A percentile compares a stretch with the other conserved stretches of the same genome.
phyloP scores from a whole-genome alignment of 2,797 vertebrate genomes.

The Zenarchopterus dispar region DNA sequence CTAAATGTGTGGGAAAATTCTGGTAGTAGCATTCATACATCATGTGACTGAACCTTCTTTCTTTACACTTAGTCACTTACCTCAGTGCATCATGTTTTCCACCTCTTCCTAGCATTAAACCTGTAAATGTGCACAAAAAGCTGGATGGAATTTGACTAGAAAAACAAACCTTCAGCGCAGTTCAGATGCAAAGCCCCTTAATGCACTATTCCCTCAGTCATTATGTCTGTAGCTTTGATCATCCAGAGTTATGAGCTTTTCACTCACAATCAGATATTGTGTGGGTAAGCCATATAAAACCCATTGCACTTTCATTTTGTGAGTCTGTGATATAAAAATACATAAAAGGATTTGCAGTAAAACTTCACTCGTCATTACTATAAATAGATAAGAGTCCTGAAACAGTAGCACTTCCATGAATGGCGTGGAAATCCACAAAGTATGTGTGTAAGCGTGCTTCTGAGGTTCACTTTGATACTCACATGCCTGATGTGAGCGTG shows the following conservation, averaged over 20 bases:
- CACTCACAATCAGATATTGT: conserved; percentile 20
- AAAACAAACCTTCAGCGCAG: too few relatives aligned
- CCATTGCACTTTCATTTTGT: conserved; percentile 12
- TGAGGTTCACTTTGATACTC: conserved; percentile 51
- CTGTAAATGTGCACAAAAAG: too few relatives aligned
- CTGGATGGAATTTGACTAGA: too few relatives aligned
- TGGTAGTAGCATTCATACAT: too few relatives aligned
- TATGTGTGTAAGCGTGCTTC: conserved; percentile 23
- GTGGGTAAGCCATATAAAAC: conserved; percentile 5
- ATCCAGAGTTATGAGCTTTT: conserved; percentile 12
- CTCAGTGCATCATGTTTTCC: too few relatives aligned
- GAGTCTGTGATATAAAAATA: conserved; percentile 37
- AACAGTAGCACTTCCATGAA: conserved; percentile 68
- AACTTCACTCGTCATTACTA: conserved; percentile 46
- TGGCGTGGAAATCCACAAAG: conserved; percentile 61
- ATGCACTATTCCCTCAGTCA: too few relatives aligned
- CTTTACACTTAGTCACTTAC: too few relatives aligned
- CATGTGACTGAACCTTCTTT: too few relatives aligned
- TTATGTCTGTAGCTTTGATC: conserved; percentile 2
- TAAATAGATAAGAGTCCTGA: conserved; percentile 60
- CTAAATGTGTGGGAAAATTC: too few relatives aligned
- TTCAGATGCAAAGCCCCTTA: too few relatives aligned
- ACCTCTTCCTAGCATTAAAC: too few relatives aligned
- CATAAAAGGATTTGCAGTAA: conserved; percentile 57
- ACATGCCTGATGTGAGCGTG: conserved; percentile 52